Percentiles rank a stretch among this genome's conserved stretches.
phyloP scores from a whole-genome alignment of 2,888 invertebrate genomes.

The Perithous albicinctus region DNA sequence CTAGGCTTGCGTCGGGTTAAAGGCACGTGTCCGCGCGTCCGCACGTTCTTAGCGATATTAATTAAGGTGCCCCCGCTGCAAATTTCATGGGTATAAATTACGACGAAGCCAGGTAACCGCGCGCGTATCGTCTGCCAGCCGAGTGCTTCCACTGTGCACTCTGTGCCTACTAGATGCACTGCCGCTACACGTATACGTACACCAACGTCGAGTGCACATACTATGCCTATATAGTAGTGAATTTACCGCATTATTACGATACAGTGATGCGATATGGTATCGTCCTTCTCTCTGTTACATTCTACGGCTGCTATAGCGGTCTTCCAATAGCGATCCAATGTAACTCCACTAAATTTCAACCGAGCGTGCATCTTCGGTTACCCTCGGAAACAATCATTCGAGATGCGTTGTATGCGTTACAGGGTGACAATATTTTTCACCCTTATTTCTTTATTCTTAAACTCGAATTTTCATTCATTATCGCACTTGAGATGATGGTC shows the following conservation, averaged over 20 bases:
- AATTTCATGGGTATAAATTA: slow-evolving; percentile 71
- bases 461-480: too few species aligned
- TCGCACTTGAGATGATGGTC: too few species aligned
- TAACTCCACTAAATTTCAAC: slow-evolving; percentile 30
- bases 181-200: not conserved
- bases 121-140: slow-evolving; percentile 65
- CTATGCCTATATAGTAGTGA: not conserved
- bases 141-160: slow-evolving; percentile 38
- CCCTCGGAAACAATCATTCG: too few species aligned
- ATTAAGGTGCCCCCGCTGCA: slow-evolving; percentile 67
- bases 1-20: slow-evolving; percentile 31
- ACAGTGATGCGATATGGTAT: not conserved
- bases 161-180: not conserved
- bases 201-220: slow-evolving; percentile 12
- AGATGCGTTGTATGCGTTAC: too few species aligned
- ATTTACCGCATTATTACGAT: slow-evolving; percentile 45
- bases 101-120: slow-evolving; percentile 64
- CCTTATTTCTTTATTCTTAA: too few species aligned
- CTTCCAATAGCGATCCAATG: not conserved
- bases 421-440: too few species aligned
- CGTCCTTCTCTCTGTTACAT: slow-evolving; percentile 15
- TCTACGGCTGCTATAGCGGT: not conserved
- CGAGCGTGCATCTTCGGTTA: slow-evolving; percentile 19
- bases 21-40: slow-evolving; percentile 70
- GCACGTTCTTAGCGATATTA: slow-evolving; percentile 69